Percentiles rank a stretch among this genome's conserved stretches.
Conservation (phyloP, 1,140 invertebrate genomes). For the Hylyphantes graminicola region DNA sequence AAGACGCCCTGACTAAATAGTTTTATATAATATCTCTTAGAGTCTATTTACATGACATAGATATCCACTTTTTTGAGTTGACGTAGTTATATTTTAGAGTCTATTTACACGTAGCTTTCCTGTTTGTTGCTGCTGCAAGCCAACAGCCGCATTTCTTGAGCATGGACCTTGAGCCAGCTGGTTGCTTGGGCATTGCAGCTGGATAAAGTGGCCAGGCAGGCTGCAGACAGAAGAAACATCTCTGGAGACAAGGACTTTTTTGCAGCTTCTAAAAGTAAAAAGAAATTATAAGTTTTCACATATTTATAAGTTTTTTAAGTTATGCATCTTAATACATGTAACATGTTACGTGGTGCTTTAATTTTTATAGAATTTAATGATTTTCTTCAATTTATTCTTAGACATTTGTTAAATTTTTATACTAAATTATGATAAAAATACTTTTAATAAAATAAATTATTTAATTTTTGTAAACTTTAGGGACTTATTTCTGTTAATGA, state of each 20-base stretch:
- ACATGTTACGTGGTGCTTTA: neutral
- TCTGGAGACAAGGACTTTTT: slow-evolving; percentile 52
- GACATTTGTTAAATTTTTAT: neutral
- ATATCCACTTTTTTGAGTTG: too few species aligned
- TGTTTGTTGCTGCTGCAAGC: slow-evolving; percentile 21
- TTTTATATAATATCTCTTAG: neutral
- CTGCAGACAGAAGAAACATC: slow-evolving; percentile 45
- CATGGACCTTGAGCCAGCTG: slow-evolving; percentile 40
- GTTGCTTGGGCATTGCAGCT: slow-evolving; percentile 11
- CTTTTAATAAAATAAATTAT: neutral
- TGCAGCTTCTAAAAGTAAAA: slow-evolving; percentile 36
- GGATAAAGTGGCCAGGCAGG: slow-evolving; percentile 50
- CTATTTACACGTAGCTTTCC: slow-evolving; percentile 51
- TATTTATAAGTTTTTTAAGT: neutral
- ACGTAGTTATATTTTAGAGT: too few species aligned
- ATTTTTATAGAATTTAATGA: too few species aligned
- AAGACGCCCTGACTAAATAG: slow-evolving; percentile 25
- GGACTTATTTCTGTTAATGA: neutral
- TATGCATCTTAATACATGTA: neutral
- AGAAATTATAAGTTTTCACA: neutral
- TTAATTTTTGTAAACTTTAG: neutral
- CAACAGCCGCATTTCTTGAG: slow-evolving; percentile 47
- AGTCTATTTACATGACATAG: neutral
- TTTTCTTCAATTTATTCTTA: too few species aligned
- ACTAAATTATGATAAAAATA: neutral